A percentile compares a stretch with the other conserved stretches of the same genome.
phyloP scores from a whole-genome alignment of 2,888 invertebrate species.

The Lochmaea capreae region DNA sequence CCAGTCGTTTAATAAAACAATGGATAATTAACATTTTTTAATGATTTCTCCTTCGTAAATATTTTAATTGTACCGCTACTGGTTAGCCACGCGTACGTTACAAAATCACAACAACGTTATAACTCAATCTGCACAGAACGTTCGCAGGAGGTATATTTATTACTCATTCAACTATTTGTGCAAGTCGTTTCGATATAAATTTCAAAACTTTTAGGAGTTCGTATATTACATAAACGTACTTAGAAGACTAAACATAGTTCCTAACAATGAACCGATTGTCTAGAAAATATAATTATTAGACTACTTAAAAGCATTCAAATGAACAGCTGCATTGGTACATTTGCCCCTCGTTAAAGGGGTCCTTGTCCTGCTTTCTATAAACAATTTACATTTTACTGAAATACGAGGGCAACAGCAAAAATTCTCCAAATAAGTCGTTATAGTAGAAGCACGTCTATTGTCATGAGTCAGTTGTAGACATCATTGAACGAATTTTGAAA shows the following conservation, averaged over 20 bases:
- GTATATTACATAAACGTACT: neutral
- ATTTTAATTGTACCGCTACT: neutral
- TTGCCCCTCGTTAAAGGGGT: constrained; percentile 1
- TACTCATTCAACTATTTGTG: constrained; percentile 10
- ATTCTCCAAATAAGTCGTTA: too few species aligned
- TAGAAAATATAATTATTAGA: constrained; percentile 7
- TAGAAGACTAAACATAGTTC: constrained; percentile 5
- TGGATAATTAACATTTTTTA: neutral
- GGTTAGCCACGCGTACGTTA: constrained; percentile 9
- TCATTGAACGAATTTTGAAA: too few species aligned
- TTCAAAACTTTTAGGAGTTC: neutral
- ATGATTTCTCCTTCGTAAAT: neutral
- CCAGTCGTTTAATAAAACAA: too few species aligned
- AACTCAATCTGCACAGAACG: constrained; percentile 10
- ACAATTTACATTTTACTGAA: neutral
- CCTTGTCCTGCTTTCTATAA: constrained; percentile 1
- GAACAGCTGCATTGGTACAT: constrained; percentile 5
- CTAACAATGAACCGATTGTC: constrained; percentile 9
- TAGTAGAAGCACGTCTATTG: too few species aligned
- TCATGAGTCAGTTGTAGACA: too few species aligned
- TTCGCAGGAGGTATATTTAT: constrained; percentile 12
- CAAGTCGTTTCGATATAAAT: neutral
- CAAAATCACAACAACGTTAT: constrained; percentile 1
- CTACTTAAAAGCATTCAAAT: neutral
- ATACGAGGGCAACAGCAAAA: neutral